Evolutionary conservation across 2,888 invertebrate genomes (phyloP).

Genomic region (Stenchaetothrips biformis): DNA sequence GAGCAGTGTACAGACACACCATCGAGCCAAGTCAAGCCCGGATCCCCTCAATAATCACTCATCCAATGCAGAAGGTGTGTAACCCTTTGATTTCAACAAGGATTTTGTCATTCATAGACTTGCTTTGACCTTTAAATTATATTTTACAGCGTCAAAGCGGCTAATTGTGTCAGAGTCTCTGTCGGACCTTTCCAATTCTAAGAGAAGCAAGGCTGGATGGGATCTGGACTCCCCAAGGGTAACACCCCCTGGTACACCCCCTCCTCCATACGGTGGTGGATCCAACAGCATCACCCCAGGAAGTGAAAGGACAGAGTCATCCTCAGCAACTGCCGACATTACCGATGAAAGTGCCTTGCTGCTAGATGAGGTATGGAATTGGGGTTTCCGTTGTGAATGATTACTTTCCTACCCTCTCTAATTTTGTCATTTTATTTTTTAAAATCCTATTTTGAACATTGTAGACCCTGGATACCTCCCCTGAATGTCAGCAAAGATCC

Average conservation of each 20-base stretch:
- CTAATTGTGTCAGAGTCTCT: conserved; percentile 58
- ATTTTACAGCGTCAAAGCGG: conserved; percentile 43
- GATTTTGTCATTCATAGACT: neutral
- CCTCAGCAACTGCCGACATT: neutral
- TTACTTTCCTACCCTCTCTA: neutral
- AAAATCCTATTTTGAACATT: neutral
- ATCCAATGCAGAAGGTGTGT: conserved; percentile 40
- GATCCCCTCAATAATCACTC: conserved; percentile 44
- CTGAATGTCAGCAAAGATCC: conserved; percentile 40
- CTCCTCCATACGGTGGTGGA: conserved; percentile 66
- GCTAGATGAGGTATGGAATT: neutral
- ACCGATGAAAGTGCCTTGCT: conserved; percentile 9
- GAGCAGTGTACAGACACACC: conserved; percentile 50
- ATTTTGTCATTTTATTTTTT: neutral
- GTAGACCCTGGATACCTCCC: neutral
- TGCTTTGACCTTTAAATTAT: conserved; percentile 26
- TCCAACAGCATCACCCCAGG: conserved; percentile 5
- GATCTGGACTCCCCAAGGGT: conserved; percentile 47
- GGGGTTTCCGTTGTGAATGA: neutral
- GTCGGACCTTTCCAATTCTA: conserved; percentile 50
- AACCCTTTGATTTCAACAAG: conserved; percentile 26
- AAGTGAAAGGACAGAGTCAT: conserved; percentile 7
- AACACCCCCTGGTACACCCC: conserved; percentile 84
- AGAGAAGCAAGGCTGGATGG: conserved; percentile 42
- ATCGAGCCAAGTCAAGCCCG: conserved; percentile 61